Percentiles rank a stretch among this genome's conserved stretches.
Conservation (phyloP, 1,140 invertebrate genomes). For the Drosophila sechellia region DNA sequence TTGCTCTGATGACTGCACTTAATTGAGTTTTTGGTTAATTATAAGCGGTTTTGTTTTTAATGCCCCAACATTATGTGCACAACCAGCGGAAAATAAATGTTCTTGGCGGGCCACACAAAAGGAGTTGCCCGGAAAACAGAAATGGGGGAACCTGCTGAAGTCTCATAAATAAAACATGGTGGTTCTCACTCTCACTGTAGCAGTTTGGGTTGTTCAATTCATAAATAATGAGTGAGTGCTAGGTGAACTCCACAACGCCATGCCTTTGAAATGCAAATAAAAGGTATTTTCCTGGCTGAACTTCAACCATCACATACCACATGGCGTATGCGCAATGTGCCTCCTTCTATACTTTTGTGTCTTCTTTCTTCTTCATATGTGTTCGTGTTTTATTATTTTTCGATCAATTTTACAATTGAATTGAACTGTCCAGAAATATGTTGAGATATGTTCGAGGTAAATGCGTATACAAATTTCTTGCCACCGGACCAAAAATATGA, state of each 20-base stretch:
- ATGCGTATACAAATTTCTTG: constrained; percentile 16
- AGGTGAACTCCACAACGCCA: constrained; percentile 15
- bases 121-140: constrained; percentile 12
- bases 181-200: constrained; percentile 25
- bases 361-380: constrained; percentile 10
- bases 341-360: background rate
- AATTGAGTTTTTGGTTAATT: constrained; percentile 32
- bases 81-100: constrained; percentile 7
- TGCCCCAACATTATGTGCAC: constrained; percentile 30
- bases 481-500: constrained; percentile 24
- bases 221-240: constrained; percentile 41
- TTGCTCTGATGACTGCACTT: background rate
- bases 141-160: constrained; percentile 41
- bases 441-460: constrained; percentile 14
- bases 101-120: constrained; percentile 24
- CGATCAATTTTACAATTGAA: constrained; percentile 44
- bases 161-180: constrained; percentile 44
- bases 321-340: constrained; percentile 34
- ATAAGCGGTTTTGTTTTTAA: constrained; percentile 21
- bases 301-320: constrained; percentile 30
- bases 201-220: constrained; percentile 39
- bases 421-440: constrained; percentile 48
- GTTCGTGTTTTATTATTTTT: constrained; percentile 7
- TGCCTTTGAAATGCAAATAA: constrained; percentile 51
- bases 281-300: constrained; percentile 25